Evolutionary conservation across 1,140 invertebrate genomes (phyloP), one percentile per base, ranked within the genome.

Genomic region (Gyrodactylus salaris): DNA sequence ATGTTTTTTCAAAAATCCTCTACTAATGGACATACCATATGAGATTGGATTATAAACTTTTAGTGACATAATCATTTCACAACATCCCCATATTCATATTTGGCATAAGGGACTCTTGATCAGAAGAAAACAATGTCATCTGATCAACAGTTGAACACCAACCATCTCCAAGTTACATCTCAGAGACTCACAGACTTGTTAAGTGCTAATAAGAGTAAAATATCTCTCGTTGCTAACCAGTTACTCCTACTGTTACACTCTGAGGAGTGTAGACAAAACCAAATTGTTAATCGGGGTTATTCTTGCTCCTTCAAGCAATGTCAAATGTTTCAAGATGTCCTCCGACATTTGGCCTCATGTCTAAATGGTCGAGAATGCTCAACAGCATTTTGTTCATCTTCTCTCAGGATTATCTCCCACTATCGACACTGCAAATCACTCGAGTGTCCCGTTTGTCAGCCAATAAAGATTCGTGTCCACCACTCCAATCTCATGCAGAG

Each of bases 381-480:
- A 68, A 25, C 26, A 20, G 22, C 21, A 68, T 26, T 25, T 24
- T 73, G 72, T 69, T 23, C 26, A 1, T 23, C 27, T 25, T 68
- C 27, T 1, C 20, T 20, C n/a, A 23, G 68, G 21, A 73, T 73
- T 1, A 54, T 73, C 16, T 25, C 22, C 23, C 72, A 73, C 68
- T 73, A 26, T 21, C 27, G 68, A 69, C 22, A 27, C 1, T 73
- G 72, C 24, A 73, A 54, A 22, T n/a, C 22, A 22, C 21, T 25
- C 21, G 68, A 69, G 1, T 73, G 72, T 26, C 72, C 21, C 20
- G 25, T 73, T 69, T 73, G 72, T 69, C 22, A 21, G 16, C 72
- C 72, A 25, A 7, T 73, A 22, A 69, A 25, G 26, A 21, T 23
- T 20, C 21, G 68, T 22, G 68, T 26, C 68, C 21, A 71, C 26